Evolutionary conservation across 2,797 vertebrate species (phyloP), one percentile per base, ranked within the genome.

Genomic region (Myripristis jacobus): DNA sequence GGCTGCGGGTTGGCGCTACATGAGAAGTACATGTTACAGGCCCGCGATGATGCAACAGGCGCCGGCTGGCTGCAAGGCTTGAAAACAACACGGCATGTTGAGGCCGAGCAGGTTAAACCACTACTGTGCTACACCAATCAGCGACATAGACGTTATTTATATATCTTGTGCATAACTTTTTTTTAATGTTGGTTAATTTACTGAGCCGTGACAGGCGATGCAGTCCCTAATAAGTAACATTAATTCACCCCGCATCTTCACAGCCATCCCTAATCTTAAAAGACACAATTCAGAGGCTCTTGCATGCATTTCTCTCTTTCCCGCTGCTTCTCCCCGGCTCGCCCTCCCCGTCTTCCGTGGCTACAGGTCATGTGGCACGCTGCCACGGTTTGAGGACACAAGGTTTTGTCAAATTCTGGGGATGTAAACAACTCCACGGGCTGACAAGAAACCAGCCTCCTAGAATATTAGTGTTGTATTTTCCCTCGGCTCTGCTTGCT

Each of bases 351-450:
- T 5, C 15, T 4, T 54, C 52, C 44, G 43, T 73, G 15, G 2
- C 70, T 70, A 18, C 71, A 67, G 87, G 87, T 88, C 82, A 78
- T 24, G 5, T 50, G 63, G 80, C 76, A 38, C 62, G 48, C 73
- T 36, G 75, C 75, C 80, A 66, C 53, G 16, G 58, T 84, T 74
- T 61, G 66, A 86, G 81, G 80, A 82, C 74, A 47, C 51, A 1
- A 31, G 61, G 66, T 84, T 87, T 86, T 75, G 78, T 87, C 81
- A 76, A 80, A 82, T 82, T 73, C 36, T 62, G 66, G 67, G 56
- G 83, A 87, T 80, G 86, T 89, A 91, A 91, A 91, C 88, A 89
- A 85, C 83, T 87, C 76, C 70, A 84, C 78, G 46, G 56, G 43
- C 77, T 81, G 88, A 91, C 73, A 89, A 84, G 83, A 79, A 61